Base-by-base conservation (phyloP, 2,113 vertebrate species). In the Heloderma charlesbogerti region DNA sequence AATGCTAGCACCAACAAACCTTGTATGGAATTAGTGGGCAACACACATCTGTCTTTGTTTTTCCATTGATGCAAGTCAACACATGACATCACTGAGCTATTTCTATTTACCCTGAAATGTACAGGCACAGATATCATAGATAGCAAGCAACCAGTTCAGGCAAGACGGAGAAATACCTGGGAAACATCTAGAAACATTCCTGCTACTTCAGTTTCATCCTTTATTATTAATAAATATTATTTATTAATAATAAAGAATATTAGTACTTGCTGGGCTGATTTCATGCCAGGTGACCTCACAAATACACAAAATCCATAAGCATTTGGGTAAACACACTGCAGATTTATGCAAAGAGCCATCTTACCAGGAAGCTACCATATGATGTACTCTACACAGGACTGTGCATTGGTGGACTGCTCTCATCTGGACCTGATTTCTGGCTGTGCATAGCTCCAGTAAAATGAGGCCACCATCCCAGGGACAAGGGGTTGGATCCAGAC, bases 1-100 rank as follows among this genome's bases (percentile, higher is more conserved):
- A 40, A 67, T 40, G 40, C 22, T 67, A 4, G 13, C 8, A 31
- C 12, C 20, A 29, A 48, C n/a, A 37, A 66, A 34, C 45, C 81
- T 13, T 8, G 15, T 25, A 16, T 67, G 12, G 27, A 67, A 40
- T 43, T 25, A 51, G 27, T 31, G 72, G 31, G 84, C 84, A 94
- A 13, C 13, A 48, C n/a, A 29, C 4, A 86, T 10, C 1, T 37
- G 0, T 12, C 2, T 25, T 29, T 81, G 66, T 2, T 1, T 90
- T 71, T 43, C 72, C 92, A 66, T n/a, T 16, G 83, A 29, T 72
- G 20, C 91, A 93, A 74, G 43, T 54, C 48, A 82, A 18, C 22
- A 15, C 0, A 80, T 51, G n/a, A 93, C 74, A 29, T 84, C 82
- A 77, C 29, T n/a, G 86, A 88, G 83, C 60, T 40, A 16, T 54